A percentile compares a stretch with the other conserved stretches of the same genome.
Conservation (phyloP, 2,888 invertebrate species). For the Hetaerina titia region DNA sequence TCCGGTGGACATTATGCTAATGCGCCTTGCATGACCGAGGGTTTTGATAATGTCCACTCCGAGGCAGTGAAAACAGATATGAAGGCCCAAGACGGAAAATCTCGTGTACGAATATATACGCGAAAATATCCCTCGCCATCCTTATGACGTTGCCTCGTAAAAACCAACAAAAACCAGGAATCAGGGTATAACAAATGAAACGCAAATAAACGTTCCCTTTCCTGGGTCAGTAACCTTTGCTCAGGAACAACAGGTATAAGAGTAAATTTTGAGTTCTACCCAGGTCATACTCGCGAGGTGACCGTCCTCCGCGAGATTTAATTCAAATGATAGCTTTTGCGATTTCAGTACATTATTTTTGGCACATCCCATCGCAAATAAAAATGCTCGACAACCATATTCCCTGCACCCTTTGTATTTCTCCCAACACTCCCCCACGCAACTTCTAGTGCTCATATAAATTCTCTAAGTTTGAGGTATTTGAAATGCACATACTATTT, state of each 20-base stretch:
- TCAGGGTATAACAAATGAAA: neutral
- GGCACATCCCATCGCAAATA: too few species aligned
- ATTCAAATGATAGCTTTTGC: too few species aligned
- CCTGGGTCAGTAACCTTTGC: neutral
- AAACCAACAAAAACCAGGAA: neutral
- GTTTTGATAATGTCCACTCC: neutral
- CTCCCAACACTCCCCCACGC: too few species aligned
- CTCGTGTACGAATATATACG: neutral
- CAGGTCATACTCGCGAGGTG: too few species aligned
- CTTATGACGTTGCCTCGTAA: neutral
- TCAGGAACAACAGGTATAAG: neutral
- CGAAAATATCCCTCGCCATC: neutral
- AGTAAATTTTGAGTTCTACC: too few species aligned
- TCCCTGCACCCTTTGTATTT: too few species aligned
- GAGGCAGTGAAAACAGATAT: neutral
- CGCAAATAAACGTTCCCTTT: neutral
- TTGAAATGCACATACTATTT: neutral
- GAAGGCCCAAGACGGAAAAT: neutral
- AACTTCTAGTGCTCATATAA: too few species aligned
- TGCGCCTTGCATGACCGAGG: neutral
- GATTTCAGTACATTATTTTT: too few species aligned
- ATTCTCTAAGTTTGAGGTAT: neutral
- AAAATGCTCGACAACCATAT: too few species aligned
- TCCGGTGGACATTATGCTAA: conserved; percentile 5
- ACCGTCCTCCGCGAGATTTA: too few species aligned